phyloP scores from a whole-genome alignment of 2,797 vertebrate genomes.

The Siniperca obscura region DNA sequence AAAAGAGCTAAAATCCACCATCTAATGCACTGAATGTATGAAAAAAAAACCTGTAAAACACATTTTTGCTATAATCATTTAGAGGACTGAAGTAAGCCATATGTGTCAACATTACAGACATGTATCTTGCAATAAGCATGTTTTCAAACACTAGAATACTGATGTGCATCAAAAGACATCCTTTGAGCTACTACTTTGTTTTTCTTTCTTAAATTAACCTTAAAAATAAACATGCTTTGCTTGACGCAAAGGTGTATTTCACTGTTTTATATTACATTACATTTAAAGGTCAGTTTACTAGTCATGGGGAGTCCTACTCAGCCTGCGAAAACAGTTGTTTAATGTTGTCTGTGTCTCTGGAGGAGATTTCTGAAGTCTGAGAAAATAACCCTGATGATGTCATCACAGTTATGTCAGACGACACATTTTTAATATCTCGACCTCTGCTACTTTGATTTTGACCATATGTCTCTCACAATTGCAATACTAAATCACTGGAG shows the following conservation, averaged over 20 bases:
- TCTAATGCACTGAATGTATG: background rate
- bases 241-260: no score
- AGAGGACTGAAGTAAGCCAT: background rate
- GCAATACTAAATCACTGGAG: background rate
- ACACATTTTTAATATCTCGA: background rate
- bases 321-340: no score
- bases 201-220: no score
- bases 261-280: background rate
- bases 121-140: background rate
- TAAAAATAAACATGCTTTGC: no score
- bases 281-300: background rate
- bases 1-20: constrained; percentile 1
- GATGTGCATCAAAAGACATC: background rate
- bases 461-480: no score
- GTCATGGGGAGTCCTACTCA: background rate
- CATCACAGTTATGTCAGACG: no score
- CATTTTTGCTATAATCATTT: no score
- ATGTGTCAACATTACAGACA: background rate
- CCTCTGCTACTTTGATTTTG: background rate
- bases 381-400: no score
- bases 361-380: no score
- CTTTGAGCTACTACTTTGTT: background rate
- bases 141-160: background rate
- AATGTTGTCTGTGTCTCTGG: no score
- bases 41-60: background rate